These are phyloP conservation scores for Neodontobutis hainanensis DNA, from an alignment of 2,113 vertebrate genomes.

Conservation along the genomic window DNA sequence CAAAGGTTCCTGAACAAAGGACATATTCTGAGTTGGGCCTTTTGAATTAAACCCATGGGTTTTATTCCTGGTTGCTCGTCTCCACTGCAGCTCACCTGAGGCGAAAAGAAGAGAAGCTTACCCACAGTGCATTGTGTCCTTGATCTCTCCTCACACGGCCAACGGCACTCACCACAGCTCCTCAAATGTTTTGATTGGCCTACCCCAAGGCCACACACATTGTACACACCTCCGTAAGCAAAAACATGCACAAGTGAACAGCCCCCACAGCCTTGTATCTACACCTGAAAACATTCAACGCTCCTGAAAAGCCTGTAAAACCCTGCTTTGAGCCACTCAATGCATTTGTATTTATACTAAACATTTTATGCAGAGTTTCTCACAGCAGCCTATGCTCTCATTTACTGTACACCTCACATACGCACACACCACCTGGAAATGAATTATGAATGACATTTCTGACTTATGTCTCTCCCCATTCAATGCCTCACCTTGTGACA, in stretches of 20 bases:
- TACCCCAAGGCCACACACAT: conserved; percentile 45
- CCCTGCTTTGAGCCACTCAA: too few relatives aligned
- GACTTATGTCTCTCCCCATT: neutral
- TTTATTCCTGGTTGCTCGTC: conserved; percentile 31
- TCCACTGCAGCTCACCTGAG: conserved; percentile 27
- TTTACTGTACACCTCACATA: neutral
- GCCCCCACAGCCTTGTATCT: neutral
- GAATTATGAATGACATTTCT: conserved; percentile 40
- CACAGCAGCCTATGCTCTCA: conserved; percentile 2
- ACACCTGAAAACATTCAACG: neutral
- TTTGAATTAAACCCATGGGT: conserved; percentile 34
- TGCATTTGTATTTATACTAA: too few relatives aligned
- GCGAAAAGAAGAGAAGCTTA: conserved; percentile 13
- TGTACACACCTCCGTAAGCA: neutral
- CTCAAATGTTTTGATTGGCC: conserved; percentile 27
- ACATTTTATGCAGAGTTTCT: neutral
- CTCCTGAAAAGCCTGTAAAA: neutral
- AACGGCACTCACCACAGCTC: conserved; percentile 32
- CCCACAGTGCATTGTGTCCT: conserved; percentile 29
- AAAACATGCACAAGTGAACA: neutral
- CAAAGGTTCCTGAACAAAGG: conserved; percentile 18
- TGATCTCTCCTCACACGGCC: conserved; percentile 29
- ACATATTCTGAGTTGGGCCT: conserved; percentile 13
- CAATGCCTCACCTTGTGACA: conserved; percentile 31
- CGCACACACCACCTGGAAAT: conserved; percentile 28